Percentiles rank a stretch among this genome's conserved stretches.
These are phyloP conservation scores for Vireo altiloquus DNA, from an alignment of 2,113 vertebrate species.

Conservation along the genomic window DNA sequence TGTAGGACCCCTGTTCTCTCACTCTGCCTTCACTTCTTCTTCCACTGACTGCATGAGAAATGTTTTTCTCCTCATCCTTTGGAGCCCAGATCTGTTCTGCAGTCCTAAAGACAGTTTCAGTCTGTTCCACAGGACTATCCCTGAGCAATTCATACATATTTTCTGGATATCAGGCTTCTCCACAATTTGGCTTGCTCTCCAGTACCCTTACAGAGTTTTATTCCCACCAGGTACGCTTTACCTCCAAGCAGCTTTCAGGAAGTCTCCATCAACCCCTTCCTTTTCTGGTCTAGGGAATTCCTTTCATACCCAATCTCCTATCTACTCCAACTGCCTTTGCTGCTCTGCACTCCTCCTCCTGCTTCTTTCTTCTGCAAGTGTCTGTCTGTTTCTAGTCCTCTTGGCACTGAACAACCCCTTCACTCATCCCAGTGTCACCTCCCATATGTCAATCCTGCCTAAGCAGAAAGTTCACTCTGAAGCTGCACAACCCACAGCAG, in stretches of 20 bases:
- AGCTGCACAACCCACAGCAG: background rate
- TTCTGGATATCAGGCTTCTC: background rate
- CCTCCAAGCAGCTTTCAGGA: background rate
- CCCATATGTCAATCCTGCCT: background rate
- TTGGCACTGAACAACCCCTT: background rate
- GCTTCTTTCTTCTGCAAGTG: background rate
- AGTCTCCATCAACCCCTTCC: background rate
- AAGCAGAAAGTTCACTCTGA: background rate
- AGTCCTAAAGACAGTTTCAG: background rate
- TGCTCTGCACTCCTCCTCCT: background rate
- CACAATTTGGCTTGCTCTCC: background rate
- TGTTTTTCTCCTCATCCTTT: background rate
- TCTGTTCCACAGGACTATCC: background rate
- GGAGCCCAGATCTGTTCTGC: background rate
- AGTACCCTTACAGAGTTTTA: background rate
- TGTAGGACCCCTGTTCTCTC: background rate
- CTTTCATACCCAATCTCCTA: background rate
- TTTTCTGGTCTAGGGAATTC: background rate
- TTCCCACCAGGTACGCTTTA: background rate
- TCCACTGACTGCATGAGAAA: background rate
- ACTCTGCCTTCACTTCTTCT: background rate
- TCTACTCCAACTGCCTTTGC: background rate
- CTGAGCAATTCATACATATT: fast-evolving
- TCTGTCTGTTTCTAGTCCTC: background rate
- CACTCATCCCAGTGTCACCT: background rate